Evolutionary conservation across 2,888 invertebrate species (phyloP).

Genomic region (Petrolisthes manimaculis): DNA sequence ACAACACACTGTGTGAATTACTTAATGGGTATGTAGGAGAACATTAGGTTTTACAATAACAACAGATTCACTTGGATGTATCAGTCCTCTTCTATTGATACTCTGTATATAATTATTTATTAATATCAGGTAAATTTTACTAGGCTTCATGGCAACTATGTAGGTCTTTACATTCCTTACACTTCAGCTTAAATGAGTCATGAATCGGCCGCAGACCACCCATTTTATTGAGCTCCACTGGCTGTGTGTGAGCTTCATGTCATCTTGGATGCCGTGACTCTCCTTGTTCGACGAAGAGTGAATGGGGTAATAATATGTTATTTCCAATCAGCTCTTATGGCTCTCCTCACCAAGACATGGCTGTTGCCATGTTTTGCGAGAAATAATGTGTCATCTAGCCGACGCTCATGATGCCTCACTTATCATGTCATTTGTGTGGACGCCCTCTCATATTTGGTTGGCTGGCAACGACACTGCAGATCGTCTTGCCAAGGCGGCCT

Average conservation of each 20-base stretch:
- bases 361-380: conserved; percentile 1
- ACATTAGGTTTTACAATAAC: too few relatives aligned
- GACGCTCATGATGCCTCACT: conserved; percentile 16
- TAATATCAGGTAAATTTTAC: too few relatives aligned
- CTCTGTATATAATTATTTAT: too few relatives aligned
- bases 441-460: conserved; percentile 18
- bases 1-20: too few relatives aligned
- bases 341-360: conserved; percentile 6
- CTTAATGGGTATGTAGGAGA: too few relatives aligned
- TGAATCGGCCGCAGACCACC: conserved; percentile 25
- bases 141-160: too few relatives aligned
- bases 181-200: too few relatives aligned
- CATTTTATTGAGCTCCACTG: conserved; percentile 6
- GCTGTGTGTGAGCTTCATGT: conserved; percentile 23
- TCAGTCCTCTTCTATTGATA: too few relatives aligned
- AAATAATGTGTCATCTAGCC: conserved; percentile 19
- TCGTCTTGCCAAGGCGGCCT: conserved; percentile 30
- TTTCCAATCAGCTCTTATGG: conserved; percentile 25
- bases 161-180: too few relatives aligned
- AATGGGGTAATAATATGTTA: conserved; percentile 32
- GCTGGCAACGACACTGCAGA: conserved; percentile 6
- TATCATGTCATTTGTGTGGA: conserved; percentile 15
- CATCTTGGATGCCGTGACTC: conserved; percentile 15
- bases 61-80: too few relatives aligned
- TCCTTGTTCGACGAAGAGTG: conserved; percentile 22